A percentile compares a stretch with the other conserved stretches of the same genome.
phyloP scores from a whole-genome alignment of 1,140 invertebrate genomes.

The Ostrea edulis region DNA sequence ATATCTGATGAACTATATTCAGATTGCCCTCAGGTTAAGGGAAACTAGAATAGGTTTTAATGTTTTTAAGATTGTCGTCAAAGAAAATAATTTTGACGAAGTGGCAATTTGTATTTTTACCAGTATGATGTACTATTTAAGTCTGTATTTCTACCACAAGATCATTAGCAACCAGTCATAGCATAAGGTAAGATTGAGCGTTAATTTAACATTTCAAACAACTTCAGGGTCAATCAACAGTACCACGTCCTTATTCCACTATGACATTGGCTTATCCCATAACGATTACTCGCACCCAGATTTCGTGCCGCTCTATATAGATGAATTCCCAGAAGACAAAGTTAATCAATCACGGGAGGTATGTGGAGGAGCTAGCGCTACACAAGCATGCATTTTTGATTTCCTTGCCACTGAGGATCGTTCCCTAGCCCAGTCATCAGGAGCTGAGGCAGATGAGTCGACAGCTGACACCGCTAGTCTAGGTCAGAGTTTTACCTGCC shows the following conservation, averaged over 20 bases:
- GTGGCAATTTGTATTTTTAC: no score
- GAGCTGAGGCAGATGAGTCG: neutral
- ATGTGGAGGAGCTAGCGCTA: neutral
- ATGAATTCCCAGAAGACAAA: neutral
- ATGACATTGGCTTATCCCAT: slow-evolving; percentile 3
- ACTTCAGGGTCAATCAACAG: slow-evolving; percentile 3
- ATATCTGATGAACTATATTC: no score
- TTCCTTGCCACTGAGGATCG: slow-evolving; percentile 46
- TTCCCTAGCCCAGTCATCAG: slow-evolving; percentile 12
- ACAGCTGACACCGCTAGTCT: neutral
- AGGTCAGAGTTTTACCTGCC: neutral
- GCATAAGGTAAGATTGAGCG: no score
- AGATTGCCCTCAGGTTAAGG: no score
- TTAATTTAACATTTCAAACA: no score
- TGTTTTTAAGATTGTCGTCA: no score
- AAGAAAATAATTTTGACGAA: no score
- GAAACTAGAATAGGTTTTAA: no score
- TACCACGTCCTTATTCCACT: neutral
- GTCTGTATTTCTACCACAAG: no score
- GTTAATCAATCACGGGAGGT: neutral
- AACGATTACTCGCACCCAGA: slow-evolving; percentile 5
- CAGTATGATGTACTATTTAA: no score
- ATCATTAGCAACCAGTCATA: no score
- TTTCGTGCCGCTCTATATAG: slow-evolving; percentile 12
- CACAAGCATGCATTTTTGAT: slow-evolving; percentile 51